A percentile compares a stretch with the other conserved stretches of the same genome.
Conservation (phyloP, 2,888 invertebrate genomes). For the Cheilosia grossa region DNA sequence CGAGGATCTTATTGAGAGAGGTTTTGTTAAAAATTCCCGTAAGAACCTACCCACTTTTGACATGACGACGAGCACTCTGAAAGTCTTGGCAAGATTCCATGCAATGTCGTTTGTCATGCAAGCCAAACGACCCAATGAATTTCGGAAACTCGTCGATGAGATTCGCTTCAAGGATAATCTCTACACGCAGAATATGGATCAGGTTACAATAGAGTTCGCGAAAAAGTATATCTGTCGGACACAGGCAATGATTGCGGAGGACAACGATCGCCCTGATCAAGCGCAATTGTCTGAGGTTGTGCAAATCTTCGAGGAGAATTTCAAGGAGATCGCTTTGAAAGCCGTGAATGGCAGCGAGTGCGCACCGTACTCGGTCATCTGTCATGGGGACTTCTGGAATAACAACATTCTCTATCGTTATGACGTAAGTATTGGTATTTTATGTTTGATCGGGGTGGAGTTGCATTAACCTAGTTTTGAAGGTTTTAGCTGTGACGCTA, state of each 20-base stretch:
- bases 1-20: conserved; percentile 77
- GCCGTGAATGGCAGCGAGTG: conserved; percentile 77
- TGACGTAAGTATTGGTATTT: conserved; percentile 77
- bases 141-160: conserved; percentile 73
- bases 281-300: conserved; percentile 72
- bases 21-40: conserved; percentile 78
- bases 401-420: conserved; percentile 80
- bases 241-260: conserved; percentile 76
- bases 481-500: conserved; percentile 19
- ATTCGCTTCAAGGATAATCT: conserved; percentile 77
- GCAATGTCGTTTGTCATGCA: conserved; percentile 83
- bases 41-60: conserved; percentile 81
- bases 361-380: conserved; percentile 79
- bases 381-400: conserved; percentile 81
- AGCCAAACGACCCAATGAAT: conserved; percentile 76
- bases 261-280: conserved; percentile 49
- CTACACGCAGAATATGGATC: conserved; percentile 77
- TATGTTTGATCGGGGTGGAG: neutral
- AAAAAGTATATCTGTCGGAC: conserved; percentile 78
- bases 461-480: conserved; percentile 61
- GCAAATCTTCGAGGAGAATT: conserved; percentile 76
- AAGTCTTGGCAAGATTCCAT: conserved; percentile 83
- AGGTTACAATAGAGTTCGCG: conserved; percentile 79
- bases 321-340: conserved; percentile 76
- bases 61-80: conserved; percentile 81